Conservation (phyloP, 1,140 invertebrate genomes). For the Archivesica marissinica region DNA sequence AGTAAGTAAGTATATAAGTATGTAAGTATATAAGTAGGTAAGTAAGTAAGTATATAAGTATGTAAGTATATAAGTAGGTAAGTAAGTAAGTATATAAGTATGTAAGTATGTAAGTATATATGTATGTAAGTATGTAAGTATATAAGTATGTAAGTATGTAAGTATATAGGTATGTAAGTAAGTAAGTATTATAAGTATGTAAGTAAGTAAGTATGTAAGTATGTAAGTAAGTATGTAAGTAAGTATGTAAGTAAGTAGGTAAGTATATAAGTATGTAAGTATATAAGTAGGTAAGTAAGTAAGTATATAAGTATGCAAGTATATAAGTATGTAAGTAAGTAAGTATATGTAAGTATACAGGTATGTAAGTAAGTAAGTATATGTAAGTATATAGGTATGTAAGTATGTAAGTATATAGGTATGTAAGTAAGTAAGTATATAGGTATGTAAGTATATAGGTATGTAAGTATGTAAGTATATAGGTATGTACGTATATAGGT, state of each 20-base stretch:
- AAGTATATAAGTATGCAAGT: background rate
- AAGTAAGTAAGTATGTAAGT: background rate
- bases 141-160: background rate
- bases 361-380: slow-evolving; percentile 16
- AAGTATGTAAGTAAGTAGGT: background rate
- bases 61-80: background rate
- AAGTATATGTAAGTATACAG: slow-evolving; percentile 1
- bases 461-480: slow-evolving; percentile 24
- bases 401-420: too few relatives aligned
- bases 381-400: slow-evolving; percentile 35
- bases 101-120: background rate
- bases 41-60: slow-evolving; percentile 27
- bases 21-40: slow-evolving; percentile 28
- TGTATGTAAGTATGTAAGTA: too few relatives aligned
- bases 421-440: slow-evolving; percentile 35
- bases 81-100: background rate
- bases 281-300: background rate
- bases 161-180: background rate
- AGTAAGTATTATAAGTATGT: background rate
- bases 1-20: slow-evolving; percentile 38
- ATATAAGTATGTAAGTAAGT: background rate
- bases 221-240: background rate
- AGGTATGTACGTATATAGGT: slow-evolving; percentile 11
- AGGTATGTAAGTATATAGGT: slow-evolving; percentile 35
- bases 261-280: background rate